These are phyloP conservation scores for Calliopsis andreniformis DNA, from an alignment of 1,140 invertebrate species.

Conservation along the genomic window DNA sequence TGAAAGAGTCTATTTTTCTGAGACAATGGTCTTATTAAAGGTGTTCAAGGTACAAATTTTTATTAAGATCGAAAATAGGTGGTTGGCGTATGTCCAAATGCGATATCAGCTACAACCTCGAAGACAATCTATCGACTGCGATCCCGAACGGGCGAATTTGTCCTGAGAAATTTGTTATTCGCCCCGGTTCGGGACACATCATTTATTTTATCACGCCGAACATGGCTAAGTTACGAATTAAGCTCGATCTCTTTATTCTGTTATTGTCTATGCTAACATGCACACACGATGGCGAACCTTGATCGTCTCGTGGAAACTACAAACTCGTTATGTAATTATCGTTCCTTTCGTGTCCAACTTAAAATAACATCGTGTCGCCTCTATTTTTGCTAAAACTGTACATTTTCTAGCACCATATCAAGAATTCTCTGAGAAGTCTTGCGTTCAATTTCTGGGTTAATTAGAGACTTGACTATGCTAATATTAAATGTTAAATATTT, in stretches of 20 bases:
- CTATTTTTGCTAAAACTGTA: neutral
- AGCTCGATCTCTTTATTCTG: constrained; percentile 5
- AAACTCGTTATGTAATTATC: constrained; percentile 27
- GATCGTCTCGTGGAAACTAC: constrained; percentile 10
- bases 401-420: neutral
- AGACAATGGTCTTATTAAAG: constrained; percentile 56
- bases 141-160: constrained; percentile 10
- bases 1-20: neutral
- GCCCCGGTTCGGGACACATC: constrained; percentile 6
- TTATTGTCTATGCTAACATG: neutral
- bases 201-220: constrained; percentile 22
- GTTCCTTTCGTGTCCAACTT: constrained; percentile 10
- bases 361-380: constrained; percentile 32
- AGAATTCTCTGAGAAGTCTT: no score
- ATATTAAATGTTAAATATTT: no score
- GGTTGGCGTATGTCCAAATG: constrained; percentile 57
- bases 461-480: no score
- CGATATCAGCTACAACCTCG: constrained; percentile 55
- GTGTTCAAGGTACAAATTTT: constrained; percentile 57
- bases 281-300: neutral
- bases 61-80: constrained; percentile 59
- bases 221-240: neutral
- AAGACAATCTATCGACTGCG: constrained; percentile 52
- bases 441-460: no score
- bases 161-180: constrained; percentile 39